Conservation (phyloP, 2,888 invertebrate genomes). For the Pomacea canaliculata region DNA sequence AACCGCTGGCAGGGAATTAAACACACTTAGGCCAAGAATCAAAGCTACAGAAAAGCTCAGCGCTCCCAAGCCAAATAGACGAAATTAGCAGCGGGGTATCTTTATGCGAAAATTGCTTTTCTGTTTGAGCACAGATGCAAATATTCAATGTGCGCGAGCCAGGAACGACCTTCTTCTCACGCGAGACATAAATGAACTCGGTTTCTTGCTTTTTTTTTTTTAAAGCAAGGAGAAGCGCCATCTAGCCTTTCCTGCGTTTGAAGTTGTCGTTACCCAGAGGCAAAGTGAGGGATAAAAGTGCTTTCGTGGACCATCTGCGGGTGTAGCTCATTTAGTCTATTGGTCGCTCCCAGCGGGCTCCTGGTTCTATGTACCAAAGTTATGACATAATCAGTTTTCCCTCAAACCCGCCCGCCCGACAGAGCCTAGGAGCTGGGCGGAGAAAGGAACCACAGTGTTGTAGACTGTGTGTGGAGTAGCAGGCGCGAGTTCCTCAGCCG, state of each 20-base stretch:
- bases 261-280: slow-evolving; percentile 23
- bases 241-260: slow-evolving; percentile 20
- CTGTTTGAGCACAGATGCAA: slow-evolving; percentile 26
- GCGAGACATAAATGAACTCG: slow-evolving; percentile 27
- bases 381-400: slow-evolving; percentile 25
- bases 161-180: slow-evolving; percentile 27
- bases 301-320: slow-evolving; percentile 22
- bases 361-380: slow-evolving; percentile 18
- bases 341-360: slow-evolving; percentile 16
- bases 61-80: slow-evolving; percentile 4
- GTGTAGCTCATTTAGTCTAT: slow-evolving; percentile 20
- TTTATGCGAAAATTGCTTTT: slow-evolving; percentile 26
- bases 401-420: background rate
- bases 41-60: background rate
- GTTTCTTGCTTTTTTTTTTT: background rate
- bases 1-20: slow-evolving; percentile 22
- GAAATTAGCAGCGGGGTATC: slow-evolving; percentile 18
- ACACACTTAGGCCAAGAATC: slow-evolving; percentile 9
- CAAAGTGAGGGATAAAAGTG: slow-evolving; percentile 20
- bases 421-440: no score
- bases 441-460: no score
- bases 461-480: no score
- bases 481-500: no score
- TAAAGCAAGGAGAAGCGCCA: slow-evolving; percentile 15
- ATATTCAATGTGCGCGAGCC: slow-evolving; percentile 25